Percentiles rank a stretch among this genome's conserved stretches.
phyloP scores from a whole-genome alignment of 2,113 vertebrate species.

The Tor tambroides region DNA sequence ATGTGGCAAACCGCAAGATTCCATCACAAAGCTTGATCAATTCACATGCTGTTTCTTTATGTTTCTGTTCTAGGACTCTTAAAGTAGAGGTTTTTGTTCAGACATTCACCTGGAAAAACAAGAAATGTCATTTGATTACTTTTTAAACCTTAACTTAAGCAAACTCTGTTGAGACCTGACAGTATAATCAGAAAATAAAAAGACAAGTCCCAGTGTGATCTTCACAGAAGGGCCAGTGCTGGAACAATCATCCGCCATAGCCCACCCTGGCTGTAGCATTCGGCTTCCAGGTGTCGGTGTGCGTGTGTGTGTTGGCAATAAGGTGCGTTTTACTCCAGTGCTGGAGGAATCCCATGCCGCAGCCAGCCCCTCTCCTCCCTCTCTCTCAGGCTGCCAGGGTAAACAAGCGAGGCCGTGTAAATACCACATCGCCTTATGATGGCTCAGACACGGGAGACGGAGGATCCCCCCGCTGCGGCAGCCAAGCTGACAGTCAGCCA shows the following conservation, averaged over 20 bases:
- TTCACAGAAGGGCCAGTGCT: slow-evolving; percentile 41
- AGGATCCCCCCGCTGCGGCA: slow-evolving; percentile 37
- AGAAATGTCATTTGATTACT: neutral
- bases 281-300: neutral
- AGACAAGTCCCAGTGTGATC: slow-evolving; percentile 37
- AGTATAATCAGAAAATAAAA: slow-evolving; percentile 6
- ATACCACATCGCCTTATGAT: slow-evolving; percentile 50
- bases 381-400: slow-evolving; percentile 48
- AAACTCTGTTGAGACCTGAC: neutral
- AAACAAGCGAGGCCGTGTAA: slow-evolving; percentile 53
- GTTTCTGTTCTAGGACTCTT: neutral
- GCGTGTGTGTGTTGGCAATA: slow-evolving; percentile 60
- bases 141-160: neutral
- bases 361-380: slow-evolving; percentile 51
- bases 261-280: slow-evolving; percentile 26
- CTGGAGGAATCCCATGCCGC: slow-evolving; percentile 58
- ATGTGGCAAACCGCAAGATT: neutral
- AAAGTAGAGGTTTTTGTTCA: neutral
- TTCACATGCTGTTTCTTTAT: neutral
- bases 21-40: neutral
- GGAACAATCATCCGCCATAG: slow-evolving; percentile 15
- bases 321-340: slow-evolving; percentile 58
- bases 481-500: slow-evolving; percentile 49
- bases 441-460: slow-evolving; percentile 42
- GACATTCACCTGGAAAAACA: neutral